Percentiles rank a stretch among this genome's conserved stretches.
These are phyloP conservation scores for Geococcyx californianus DNA, from an alignment of 2,113 vertebrate species.

Conservation along the genomic window DNA sequence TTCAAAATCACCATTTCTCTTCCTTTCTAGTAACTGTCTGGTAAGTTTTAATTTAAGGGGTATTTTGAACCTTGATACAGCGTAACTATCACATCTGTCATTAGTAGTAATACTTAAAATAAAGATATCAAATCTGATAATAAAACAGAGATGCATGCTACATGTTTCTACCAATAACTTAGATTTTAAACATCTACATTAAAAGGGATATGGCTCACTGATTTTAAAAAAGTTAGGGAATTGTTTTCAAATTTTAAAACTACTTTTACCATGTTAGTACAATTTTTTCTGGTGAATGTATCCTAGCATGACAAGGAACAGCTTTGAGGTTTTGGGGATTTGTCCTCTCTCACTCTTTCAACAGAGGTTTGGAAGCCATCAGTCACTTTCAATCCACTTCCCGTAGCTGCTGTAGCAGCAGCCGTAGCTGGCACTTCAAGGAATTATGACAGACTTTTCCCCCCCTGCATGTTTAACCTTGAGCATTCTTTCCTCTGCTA, in stretches of 20 bases:
- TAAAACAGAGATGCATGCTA: background rate
- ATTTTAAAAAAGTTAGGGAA: background rate
- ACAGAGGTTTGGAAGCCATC: background rate
- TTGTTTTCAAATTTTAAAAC: background rate
- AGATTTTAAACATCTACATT: background rate
- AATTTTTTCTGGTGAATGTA: background rate
- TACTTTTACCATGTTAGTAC: background rate
- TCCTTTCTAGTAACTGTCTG: background rate
- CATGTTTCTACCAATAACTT: background rate
- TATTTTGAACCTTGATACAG: background rate
- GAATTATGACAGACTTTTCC: background rate
- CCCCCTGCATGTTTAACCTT: background rate
- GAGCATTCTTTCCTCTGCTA: background rate
- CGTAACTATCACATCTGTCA: background rate
- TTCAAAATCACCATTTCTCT: background rate
- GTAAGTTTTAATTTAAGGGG: background rate
- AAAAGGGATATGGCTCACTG: background rate
- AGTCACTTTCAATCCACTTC: background rate
- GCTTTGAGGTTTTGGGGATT: background rate
- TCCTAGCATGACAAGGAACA: background rate
- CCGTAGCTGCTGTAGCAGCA: fast-evolving
- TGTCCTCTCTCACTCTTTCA: background rate
- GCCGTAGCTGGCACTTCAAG: fast-evolving
- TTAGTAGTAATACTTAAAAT: background rate
- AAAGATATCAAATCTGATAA: background rate